Conservation (phyloP, 2,113 vertebrate species). For the Microcebus griseorufus region DNA sequence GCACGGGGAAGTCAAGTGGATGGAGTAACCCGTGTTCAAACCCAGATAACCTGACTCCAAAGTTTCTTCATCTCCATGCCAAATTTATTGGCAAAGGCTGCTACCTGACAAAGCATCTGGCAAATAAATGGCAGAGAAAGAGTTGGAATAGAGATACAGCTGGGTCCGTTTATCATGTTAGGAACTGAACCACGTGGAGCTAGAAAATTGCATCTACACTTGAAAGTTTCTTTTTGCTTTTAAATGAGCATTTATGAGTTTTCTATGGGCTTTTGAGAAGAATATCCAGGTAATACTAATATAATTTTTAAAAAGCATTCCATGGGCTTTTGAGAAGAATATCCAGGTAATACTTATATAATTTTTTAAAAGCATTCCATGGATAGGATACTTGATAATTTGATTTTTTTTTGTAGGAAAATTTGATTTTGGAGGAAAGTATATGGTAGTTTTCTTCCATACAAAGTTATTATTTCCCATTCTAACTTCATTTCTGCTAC, state of each 20-base stretch:
- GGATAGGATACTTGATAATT: background rate
- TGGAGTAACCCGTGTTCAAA: background rate
- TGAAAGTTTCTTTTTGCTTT: background rate
- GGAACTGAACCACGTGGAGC: background rate
- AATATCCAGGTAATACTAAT: background rate
- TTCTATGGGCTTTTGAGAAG: background rate
- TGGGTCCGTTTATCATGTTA: background rate
- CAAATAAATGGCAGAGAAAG: background rate
- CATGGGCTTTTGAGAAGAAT: background rate
- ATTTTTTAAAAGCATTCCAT: background rate
- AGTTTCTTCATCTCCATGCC: background rate
- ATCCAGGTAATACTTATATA: background rate
- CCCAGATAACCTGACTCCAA: background rate
- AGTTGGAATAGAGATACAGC: background rate
- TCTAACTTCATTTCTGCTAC: background rate
- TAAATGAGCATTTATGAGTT: background rate
- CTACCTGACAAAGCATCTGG: background rate
- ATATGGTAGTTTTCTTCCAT: background rate
- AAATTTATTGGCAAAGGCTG: background rate
- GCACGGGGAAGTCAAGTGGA: rapidly evolving
- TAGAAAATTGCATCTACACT: background rate
- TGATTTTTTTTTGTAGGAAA: background rate
- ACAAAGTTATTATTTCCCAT: background rate
- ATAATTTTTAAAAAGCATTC: background rate
- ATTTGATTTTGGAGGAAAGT: background rate